phyloP scores from a whole-genome alignment of 2,113 vertebrate genomes.

The Passer domesticus region DNA sequence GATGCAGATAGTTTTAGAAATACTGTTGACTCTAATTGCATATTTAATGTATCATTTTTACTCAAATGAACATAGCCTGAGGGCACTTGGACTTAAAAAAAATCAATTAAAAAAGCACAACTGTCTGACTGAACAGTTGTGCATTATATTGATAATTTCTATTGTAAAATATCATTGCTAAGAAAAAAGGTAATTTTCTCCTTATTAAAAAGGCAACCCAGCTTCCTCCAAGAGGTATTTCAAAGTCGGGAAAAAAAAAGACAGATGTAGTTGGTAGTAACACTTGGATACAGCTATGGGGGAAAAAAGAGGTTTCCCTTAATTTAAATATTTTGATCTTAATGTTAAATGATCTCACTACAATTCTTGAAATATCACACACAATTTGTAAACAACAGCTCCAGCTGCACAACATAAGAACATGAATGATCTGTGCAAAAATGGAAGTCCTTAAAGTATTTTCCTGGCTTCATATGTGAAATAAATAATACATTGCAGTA shows the following conservation, averaged over 20 bases:
- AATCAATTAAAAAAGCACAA: constrained; percentile 57
- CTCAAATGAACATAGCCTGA: constrained; percentile 16
- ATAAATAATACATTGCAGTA: background rate
- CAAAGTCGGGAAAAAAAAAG: background rate
- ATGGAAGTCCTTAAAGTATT: background rate
- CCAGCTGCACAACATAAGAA: background rate
- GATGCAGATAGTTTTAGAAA: background rate
- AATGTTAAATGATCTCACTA: background rate
- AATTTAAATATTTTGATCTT: background rate
- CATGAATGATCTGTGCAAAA: background rate
- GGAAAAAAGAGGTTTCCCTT: background rate
- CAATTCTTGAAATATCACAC: background rate
- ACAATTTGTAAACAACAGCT: background rate
- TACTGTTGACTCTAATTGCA: constrained; percentile 21
- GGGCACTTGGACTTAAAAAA: constrained; percentile 14
- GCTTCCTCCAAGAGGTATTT: constrained; percentile 21
- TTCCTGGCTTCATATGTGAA: background rate
- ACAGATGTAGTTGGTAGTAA: background rate
- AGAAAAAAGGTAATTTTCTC: constrained; percentile 58
- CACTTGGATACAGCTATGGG: background rate
- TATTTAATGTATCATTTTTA: constrained; percentile 65
- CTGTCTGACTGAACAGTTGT: constrained; percentile 17
- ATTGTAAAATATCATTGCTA: constrained; percentile 67
- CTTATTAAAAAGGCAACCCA: constrained; percentile 24
- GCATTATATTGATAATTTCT: constrained; percentile 61